Percentiles rank a stretch among this genome's conserved stretches.
Conservation (phyloP, 2,888 invertebrate genomes). For the Macropis europaea region DNA sequence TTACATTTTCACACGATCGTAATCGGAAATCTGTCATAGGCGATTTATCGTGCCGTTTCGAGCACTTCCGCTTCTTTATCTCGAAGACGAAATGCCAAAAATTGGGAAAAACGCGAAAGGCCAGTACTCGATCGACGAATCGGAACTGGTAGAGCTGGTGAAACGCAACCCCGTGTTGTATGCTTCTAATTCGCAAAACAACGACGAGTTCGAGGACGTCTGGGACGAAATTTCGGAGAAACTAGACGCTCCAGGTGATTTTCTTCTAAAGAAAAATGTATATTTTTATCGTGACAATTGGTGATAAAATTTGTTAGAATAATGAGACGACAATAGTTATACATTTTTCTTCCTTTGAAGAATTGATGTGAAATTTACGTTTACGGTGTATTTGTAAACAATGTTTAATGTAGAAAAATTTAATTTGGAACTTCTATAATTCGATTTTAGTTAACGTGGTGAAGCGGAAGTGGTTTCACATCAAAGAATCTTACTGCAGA, state of each 20-base stretch:
- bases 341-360: too few species aligned
- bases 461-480: slow-evolving; percentile 1
- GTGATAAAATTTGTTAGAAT: too few species aligned
- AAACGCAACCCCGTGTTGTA: slow-evolving; percentile 51
- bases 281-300: too few species aligned
- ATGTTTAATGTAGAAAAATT: too few species aligned
- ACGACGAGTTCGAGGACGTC: slow-evolving; percentile 6
- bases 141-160: slow-evolving; percentile 54
- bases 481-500: not conserved
- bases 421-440: not conserved
- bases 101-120: not conserved
- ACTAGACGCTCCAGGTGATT: slow-evolving; percentile 55
- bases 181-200: slow-evolving; percentile 20
- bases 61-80: not conserved
- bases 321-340: too few species aligned
- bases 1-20: not conserved
- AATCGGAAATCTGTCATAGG: not conserved
- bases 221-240: slow-evolving; percentile 56
- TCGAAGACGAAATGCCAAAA: slow-evolving; percentile 24
- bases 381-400: too few species aligned
- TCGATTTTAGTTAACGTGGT: slow-evolving; percentile 6
- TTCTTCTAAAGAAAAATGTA: too few species aligned
- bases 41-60: not conserved
- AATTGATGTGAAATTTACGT: too few species aligned
- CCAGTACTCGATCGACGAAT: slow-evolving; percentile 35